Evolutionary conservation across 2,113 vertebrate species (phyloP), one percentile per base, ranked within the genome.

Genomic region (Sterna hirundo): DNA sequence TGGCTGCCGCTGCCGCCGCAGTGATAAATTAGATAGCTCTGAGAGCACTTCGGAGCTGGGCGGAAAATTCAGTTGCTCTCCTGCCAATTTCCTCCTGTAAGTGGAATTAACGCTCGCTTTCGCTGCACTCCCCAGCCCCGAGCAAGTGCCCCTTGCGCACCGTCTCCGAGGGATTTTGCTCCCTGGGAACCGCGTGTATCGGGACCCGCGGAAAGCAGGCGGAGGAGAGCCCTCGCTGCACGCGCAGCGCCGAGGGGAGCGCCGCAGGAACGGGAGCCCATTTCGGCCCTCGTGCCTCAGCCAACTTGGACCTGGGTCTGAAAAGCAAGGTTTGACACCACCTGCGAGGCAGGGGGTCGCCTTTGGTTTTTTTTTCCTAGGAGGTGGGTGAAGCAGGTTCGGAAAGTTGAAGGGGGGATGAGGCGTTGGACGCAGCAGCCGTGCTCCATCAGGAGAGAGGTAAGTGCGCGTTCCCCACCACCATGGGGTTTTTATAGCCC

Each of bases 11-110:
- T 69, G 95, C 94, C 51, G 88, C 96, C 7, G 79, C 96, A 94
- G 95, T 93, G 95, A 94, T 90, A 91, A 93, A 96, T 96, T 78
- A 97, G 94, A 96, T 93, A 95, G 88, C 95, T 94, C 36, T 15
- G 87, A 96, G 95, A 94, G 93, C 94, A 90, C 94, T 96, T 95
- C 90, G 86, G 76, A 92, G 80, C 88, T 88, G 95, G 94, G 83
- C 17, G 11, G 94, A 91, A 91, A 86, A 96, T 87, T 94, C 92
- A 55, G 88, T 61, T 36, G 84, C 77, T 86, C 60, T 40, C 40
- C 69, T 95, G 96, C 95, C 97, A 97, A 92, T 69, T 96, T 19
- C 87, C 90, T 84, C 90, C 76, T 76, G 57, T 54, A 93, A 96
- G 95, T 80, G 93, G 89, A 90, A 76, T 90, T 77, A 86, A 84